Percentiles rank a stretch among this genome's conserved stretches.
phyloP scores from a whole-genome alignment of 2,797 vertebrate species.

The Xiphorhynchus erythropygius region DNA sequence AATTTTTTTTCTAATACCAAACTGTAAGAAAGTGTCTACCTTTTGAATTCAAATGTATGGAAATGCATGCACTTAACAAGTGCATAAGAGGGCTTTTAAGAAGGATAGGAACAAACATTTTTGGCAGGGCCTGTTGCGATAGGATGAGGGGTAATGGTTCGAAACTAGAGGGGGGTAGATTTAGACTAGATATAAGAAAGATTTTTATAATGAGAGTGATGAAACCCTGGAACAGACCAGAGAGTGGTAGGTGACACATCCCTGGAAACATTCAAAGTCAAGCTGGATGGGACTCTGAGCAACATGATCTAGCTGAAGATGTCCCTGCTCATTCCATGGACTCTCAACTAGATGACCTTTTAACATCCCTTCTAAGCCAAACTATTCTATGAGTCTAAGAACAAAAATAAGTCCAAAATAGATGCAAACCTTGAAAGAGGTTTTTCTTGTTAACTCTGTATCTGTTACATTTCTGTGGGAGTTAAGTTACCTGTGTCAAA shows the following conservation, averaged over 20 bases:
- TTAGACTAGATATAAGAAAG: background rate
- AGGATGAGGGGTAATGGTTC: background rate
- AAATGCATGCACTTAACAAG: background rate
- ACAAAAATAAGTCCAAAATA: background rate
- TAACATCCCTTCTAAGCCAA: background rate
- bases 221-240: background rate
- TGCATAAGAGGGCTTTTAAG: background rate
- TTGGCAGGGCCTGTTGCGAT: background rate
- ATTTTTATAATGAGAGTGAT: background rate
- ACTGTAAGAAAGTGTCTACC: background rate
- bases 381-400: background rate
- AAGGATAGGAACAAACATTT: background rate
- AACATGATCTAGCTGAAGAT: background rate
- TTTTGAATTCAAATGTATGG: background rate
- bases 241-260: background rate
- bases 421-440: conserved; percentile 19
- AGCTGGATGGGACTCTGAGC: background rate
- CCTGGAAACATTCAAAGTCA: background rate
- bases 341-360: background rate
- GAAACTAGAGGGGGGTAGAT: background rate
- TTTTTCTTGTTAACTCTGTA: conserved; percentile 2
- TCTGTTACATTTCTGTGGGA: conserved; percentile 30
- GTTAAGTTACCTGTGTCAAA: conserved; percentile 30
- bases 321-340: background rate
- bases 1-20: background rate